phyloP scores from a whole-genome alignment of 2,888 invertebrate genomes.

The Eristalis pertinax region DNA sequence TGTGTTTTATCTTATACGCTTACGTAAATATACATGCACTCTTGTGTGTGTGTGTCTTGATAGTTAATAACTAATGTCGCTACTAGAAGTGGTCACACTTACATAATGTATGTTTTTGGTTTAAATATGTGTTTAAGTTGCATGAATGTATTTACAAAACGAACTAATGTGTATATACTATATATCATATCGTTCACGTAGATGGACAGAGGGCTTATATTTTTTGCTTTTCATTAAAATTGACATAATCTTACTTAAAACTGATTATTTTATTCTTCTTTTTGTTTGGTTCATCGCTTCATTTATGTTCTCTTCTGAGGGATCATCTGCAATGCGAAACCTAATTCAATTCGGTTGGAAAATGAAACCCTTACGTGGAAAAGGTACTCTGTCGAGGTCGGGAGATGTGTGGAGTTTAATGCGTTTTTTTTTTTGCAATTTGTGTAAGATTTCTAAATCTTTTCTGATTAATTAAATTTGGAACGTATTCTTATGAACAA shows the following conservation, averaged over 20 bases:
- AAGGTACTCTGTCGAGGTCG: background rate
- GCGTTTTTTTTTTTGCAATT: background rate
- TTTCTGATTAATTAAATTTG: no score
- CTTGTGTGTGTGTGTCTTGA: background rate
- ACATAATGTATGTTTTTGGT: background rate
- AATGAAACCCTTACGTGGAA: background rate
- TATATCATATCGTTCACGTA: background rate
- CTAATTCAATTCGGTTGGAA: background rate
- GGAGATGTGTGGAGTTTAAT: background rate
- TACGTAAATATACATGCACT: slow-evolving; percentile 4
- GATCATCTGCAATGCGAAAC: background rate
- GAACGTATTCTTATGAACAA: no score
- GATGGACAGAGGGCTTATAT: background rate
- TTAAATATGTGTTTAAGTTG: background rate
- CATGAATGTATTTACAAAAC: slow-evolving; percentile 1
- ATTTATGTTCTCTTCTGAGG: background rate
- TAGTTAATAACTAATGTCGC: background rate
- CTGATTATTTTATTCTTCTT: background rate
- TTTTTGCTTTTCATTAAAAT: background rate
- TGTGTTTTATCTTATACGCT: background rate
- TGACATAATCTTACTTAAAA: background rate
- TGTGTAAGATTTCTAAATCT: no score
- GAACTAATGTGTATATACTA: background rate
- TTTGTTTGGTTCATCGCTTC: no score
- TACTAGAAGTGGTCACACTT: slow-evolving; percentile 1